Evolutionary conservation across 2,888 invertebrate genomes (phyloP), one percentile per base, ranked within the genome.

Genomic region (Lysandra bellargus): DNA sequence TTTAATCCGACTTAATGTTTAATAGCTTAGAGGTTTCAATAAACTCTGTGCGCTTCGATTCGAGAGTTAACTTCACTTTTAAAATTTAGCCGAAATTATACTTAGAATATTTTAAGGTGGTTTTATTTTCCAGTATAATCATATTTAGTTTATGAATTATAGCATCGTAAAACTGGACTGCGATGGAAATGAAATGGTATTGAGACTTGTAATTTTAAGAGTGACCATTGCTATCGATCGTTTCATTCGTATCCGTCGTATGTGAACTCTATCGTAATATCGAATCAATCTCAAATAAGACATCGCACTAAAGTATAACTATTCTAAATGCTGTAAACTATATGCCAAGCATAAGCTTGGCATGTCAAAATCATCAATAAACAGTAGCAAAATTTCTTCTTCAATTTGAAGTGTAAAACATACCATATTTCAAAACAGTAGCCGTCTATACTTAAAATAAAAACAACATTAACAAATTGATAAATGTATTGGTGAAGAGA

Each of bases 1-100:
- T 88, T 87, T 89, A 89, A 91, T 89, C 90, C 88, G 90, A 89
- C 90, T 82, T 85, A 88, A 84, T 89, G 88, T 88, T 89, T 85
- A 84, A 84, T 85, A 84, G 85, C 85, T 84, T 83, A 81, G 83
- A 80, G 82, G 82, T 82, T 83, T 86, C 76, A 78, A 81, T 83
- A 82, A 80, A 82, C 78, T 82, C 80, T 61, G 83, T 84, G 82
- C 82, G 84, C 81, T 84, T 84, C 23, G 64, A 23, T 84, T 84
- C 23, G 64, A 23, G 30, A 85, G 81, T 83, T 79, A 80, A 81
- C 80, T 83, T 82, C 82, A 78, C 81, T 76, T 81, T 81, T 80
- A 80, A 78, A 78, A 83, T 82, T 78, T 78, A 78, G 69, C 75
- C 76, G 44, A 37, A 75, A 33, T 60, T 73, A 12, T 37, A 73